phyloP scores from a whole-genome alignment of 2,888 invertebrate genomes.

The Zonitis immaculata region DNA sequence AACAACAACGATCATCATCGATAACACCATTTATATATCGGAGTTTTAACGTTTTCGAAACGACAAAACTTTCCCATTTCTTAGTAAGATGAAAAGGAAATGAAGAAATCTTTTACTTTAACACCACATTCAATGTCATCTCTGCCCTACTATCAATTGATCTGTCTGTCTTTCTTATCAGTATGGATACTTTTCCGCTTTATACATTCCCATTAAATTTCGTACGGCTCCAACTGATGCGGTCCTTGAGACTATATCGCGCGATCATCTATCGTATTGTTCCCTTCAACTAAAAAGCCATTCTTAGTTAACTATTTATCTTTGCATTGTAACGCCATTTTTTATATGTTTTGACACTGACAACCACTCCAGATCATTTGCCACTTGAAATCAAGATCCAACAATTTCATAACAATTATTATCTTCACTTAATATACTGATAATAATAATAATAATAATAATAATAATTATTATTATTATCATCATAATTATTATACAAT shows the following conservation, averaged over 20 bases:
- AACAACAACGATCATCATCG: conserved; percentile 14
- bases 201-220: conserved; percentile 46
- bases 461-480: no score
- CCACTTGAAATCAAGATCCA: conserved; percentile 10
- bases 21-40: conserved; percentile 18
- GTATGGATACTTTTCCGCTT: conserved; percentile 46
- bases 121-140: conserved; percentile 45
- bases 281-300: conserved; percentile 20
- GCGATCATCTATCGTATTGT: conserved; percentile 38
- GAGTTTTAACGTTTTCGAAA: conserved; percentile 19
- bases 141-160: conserved; percentile 46
- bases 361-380: conserved; percentile 37
- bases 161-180: conserved; percentile 48
- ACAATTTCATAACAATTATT: neutral
- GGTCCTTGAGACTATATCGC: conserved; percentile 27
- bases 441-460: no score
- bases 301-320: conserved; percentile 35
- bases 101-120: conserved; percentile 42
- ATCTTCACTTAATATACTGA: neutral
- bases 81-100: conserved; percentile 41
- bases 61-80: conserved; percentile 26
- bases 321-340: conserved; percentile 34
- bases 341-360: conserved; percentile 33
- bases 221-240: conserved; percentile 35
- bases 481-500: neutral